A percentile compares a stretch with the other conserved stretches of the same genome.
Evolutionary conservation across 1,140 invertebrate species (phyloP).

Genomic region (Belonocnema kinseyi): DNA sequence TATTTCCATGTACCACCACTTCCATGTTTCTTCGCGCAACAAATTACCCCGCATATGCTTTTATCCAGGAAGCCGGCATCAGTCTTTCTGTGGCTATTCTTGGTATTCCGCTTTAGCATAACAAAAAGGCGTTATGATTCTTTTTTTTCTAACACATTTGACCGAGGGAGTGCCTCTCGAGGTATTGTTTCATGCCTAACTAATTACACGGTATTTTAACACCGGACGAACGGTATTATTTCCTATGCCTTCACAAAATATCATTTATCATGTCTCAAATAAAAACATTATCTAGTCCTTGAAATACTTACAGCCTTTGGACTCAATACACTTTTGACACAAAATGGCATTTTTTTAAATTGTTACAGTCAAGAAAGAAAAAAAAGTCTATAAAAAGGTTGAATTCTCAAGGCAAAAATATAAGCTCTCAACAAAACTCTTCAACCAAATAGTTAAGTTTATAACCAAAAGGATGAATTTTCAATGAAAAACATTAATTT

Average conservation of each 20-base stretch:
- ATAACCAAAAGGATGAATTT: too few species aligned
- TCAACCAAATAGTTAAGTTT: too few species aligned
- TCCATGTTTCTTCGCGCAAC: slow-evolving; percentile 1
- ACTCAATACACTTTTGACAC: too few species aligned
- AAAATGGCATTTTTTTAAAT: too few species aligned
- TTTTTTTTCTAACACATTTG: background rate
- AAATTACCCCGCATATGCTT: background rate
- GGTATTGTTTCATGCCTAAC: slow-evolving; percentile 30
- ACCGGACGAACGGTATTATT: slow-evolving; percentile 25
- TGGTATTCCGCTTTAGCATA: background rate
- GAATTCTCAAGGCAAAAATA: too few species aligned
- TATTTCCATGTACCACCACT: background rate
- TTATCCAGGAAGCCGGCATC: background rate
- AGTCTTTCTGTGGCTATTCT: background rate
- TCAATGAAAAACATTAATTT: too few species aligned
- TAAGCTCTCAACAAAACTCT: too few species aligned
- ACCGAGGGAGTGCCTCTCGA: slow-evolving; percentile 20
- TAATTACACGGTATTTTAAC: slow-evolving; percentile 32
- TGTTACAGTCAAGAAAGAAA: too few species aligned
- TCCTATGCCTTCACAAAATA: slow-evolving; percentile 12
- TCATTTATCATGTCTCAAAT: background rate
- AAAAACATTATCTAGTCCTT: slow-evolving; percentile 1
- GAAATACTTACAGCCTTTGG: background rate
- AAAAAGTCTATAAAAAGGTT: too few species aligned
- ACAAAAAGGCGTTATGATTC: background rate